Percentiles rank a stretch among this genome's conserved stretches.
Conservation (phyloP, 1,140 invertebrate species). For the Diuraphis noxia region DNA sequence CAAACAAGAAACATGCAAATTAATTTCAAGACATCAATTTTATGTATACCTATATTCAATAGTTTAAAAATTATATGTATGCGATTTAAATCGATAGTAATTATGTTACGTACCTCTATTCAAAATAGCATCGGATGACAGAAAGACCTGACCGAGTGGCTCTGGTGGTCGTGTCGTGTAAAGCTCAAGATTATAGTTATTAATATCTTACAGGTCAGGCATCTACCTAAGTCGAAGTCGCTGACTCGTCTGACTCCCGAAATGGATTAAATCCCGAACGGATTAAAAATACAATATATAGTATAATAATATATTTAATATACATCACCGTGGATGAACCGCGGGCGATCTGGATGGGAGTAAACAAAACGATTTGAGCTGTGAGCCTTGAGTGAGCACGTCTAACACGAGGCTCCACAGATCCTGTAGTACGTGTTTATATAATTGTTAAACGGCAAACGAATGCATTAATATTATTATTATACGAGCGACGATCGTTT, state of each 20-base stretch:
- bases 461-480: not conserved
- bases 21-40: not conserved
- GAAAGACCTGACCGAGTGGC: not conserved
- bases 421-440: not conserved
- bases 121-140: not conserved
- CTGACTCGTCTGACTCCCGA: not conserved
- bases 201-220: slow-evolving; percentile 5
- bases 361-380: not conserved
- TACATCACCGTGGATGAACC: not conserved
- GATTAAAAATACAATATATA: not conserved
- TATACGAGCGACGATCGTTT: not conserved
- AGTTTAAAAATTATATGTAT: not conserved
- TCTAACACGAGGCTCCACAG: not conserved
- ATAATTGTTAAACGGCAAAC: not conserved
- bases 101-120: not conserved
- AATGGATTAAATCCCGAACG: not conserved
- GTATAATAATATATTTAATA: not conserved
- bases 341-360: not conserved
- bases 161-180: not conserved
- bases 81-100: not conserved
- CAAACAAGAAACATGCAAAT: not conserved
- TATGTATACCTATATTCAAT: not conserved
- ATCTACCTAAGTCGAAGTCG: not conserved
- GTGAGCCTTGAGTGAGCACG: not conserved
- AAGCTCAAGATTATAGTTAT: not conserved